Evolutionary conservation across 2,797 vertebrate species (phyloP).

Genomic region (Vultur gryphus): DNA sequence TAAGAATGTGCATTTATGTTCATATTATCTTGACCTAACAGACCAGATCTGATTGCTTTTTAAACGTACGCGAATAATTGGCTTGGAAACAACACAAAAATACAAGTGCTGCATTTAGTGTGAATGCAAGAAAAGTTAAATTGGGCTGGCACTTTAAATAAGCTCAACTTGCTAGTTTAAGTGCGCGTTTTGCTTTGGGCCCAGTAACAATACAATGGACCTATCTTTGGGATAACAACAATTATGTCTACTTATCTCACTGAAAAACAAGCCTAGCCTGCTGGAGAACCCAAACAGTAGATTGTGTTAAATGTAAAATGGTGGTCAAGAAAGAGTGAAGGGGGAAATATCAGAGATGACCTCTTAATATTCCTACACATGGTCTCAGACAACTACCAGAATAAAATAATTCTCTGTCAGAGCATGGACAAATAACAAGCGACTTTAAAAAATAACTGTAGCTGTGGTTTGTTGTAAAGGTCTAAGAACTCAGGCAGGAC

Average conservation of each 20-base stretch:
- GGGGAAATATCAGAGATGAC: background rate
- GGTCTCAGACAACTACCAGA: background rate
- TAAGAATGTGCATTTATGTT: conserved; percentile 50
- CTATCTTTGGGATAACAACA: background rate
- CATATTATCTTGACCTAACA: conserved; percentile 62
- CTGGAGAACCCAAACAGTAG: background rate
- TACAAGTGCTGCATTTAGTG: background rate
- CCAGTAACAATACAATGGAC: background rate
- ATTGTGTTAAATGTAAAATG: background rate
- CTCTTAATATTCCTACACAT: background rate
- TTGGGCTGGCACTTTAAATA: conserved; percentile 11
- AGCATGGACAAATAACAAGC: background rate
- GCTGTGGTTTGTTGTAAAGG: background rate
- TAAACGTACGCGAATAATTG: conserved; percentile 41
- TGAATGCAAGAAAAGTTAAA: conserved; percentile 27
- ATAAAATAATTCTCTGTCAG: background rate
- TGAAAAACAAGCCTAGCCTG: background rate
- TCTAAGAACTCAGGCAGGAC: background rate
- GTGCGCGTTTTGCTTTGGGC: background rate
- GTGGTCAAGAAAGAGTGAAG: background rate
- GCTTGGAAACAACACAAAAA: background rate
- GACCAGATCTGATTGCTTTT: conserved; percentile 61
- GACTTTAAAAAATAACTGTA: background rate
- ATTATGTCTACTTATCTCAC: background rate
- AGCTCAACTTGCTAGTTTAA: background rate